Evolutionary conservation across 2,113 vertebrate genomes (phyloP).

Genomic region (Poeciliopsis prolifica): DNA sequence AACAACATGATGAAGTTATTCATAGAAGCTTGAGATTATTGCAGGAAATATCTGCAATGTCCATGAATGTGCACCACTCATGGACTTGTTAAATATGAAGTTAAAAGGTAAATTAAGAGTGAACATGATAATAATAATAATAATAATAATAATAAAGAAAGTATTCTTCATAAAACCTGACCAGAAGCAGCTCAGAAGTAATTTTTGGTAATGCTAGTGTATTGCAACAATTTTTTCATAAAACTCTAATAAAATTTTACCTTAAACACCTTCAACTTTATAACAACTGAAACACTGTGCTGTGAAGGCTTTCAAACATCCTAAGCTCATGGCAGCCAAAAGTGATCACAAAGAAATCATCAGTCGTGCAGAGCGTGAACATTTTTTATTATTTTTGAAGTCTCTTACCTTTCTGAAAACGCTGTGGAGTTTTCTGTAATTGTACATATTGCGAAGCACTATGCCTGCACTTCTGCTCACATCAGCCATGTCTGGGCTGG

Average conservation of each 20-base stretch:
- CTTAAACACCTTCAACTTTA: too few species aligned
- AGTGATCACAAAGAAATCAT: not conserved
- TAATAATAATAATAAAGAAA: too few species aligned
- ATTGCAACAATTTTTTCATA: too few species aligned
- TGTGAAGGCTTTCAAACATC: not conserved
- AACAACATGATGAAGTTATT: not conserved
- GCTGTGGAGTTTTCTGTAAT: slow-evolving; percentile 91
- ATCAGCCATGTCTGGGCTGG: slow-evolving; percentile 74
- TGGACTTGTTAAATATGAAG: not conserved
- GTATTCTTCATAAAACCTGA: not conserved
- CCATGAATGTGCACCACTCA: too few species aligned
- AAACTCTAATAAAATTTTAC: too few species aligned
- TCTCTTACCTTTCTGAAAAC: slow-evolving; percentile 83
- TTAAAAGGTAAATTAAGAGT: too few species aligned
- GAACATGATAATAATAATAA: too few species aligned
- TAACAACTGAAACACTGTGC: too few species aligned
- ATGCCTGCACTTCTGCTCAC: slow-evolving; percentile 85
- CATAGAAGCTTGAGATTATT: not conserved
- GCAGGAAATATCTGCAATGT: not conserved
- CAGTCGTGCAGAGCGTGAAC: not conserved
- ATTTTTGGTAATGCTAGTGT: not conserved
- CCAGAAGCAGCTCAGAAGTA: not conserved
- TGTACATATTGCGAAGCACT: slow-evolving; percentile 93
- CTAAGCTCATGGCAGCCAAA: not conserved
- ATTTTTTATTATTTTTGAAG: not conserved